Conservation (phyloP, 2,113 vertebrate genomes). For the Pavo muticus region DNA sequence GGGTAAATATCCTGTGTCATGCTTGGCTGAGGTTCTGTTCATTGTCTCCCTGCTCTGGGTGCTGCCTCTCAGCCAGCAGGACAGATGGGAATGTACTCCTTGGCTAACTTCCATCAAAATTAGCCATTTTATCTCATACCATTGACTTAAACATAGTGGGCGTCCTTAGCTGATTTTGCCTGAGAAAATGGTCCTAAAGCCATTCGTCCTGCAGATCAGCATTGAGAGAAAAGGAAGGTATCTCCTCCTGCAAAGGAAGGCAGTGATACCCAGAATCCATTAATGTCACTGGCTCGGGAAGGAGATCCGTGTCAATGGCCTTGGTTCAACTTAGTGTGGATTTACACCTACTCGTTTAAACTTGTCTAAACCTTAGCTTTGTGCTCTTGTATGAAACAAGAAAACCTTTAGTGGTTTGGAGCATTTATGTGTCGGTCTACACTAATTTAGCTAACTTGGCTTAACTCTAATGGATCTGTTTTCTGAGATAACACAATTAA, state of each 20-base stretch:
- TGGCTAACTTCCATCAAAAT: neutral
- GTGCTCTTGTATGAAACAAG: neutral
- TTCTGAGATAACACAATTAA: neutral
- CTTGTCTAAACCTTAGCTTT: neutral
- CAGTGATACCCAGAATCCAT: neutral
- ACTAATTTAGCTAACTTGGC: neutral
- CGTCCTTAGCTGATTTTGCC: neutral
- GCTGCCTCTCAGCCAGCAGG: neutral
- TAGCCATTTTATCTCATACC: neutral
- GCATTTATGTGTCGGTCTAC: neutral
- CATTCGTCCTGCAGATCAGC: neutral
- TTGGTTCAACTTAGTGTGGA: neutral
- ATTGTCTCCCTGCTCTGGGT: neutral
- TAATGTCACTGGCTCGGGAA: neutral
- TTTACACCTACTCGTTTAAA: neutral
- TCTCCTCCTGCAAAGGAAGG: neutral
- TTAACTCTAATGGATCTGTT: neutral
- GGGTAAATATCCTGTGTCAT: neutral
- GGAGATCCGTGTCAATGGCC: neutral
- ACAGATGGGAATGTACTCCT: neutral
- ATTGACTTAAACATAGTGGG: neutral
- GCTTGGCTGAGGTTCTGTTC: neutral
- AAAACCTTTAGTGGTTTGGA: neutral
- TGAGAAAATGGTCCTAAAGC: neutral
- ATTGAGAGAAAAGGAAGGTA: neutral